phyloP scores from a whole-genome alignment of 2,113 vertebrate species.

The Chaetops frenatus region DNA sequence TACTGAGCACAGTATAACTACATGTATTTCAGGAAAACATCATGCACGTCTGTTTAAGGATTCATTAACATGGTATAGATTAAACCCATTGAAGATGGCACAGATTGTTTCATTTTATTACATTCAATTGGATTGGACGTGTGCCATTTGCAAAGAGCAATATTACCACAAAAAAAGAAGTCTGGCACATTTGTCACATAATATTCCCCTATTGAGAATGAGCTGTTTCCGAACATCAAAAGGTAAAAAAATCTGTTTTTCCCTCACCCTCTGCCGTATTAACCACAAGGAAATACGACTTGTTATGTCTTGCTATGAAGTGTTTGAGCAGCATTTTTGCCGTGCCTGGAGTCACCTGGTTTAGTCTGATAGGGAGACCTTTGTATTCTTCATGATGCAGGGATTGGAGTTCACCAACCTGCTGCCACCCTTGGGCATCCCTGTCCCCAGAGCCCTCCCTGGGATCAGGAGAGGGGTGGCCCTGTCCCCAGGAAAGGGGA shows the following conservation, averaged over 20 bases:
- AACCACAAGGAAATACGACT: not conserved
- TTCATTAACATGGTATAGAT: slow-evolving; percentile 71
- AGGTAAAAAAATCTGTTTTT: slow-evolving; percentile 39
- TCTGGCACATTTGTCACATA: slow-evolving; percentile 62
- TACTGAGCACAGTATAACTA: slow-evolving; percentile 13
- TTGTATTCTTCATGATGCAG: not conserved
- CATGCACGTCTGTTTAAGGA: slow-evolving; percentile 65
- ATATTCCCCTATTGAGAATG: slow-evolving; percentile 45
- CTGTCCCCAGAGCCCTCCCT: not conserved
- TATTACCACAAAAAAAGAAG: slow-evolving; percentile 60
- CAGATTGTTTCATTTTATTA: slow-evolving; percentile 74
- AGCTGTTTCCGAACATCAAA: slow-evolving; percentile 57
- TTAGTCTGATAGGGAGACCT: not conserved
- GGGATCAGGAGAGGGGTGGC: not conserved
- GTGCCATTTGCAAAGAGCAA: slow-evolving; percentile 71
- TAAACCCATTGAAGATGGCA: slow-evolving; percentile 65
- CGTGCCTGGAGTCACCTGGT: rapidly evolving
- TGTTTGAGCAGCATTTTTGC: not conserved
- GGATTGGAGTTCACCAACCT: not conserved
- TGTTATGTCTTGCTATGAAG: not conserved
- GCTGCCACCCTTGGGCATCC: not conserved
- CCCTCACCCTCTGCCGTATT: not conserved
- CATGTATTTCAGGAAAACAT: slow-evolving; percentile 52
- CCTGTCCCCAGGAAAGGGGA: not conserved
- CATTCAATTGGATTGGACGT: slow-evolving; percentile 67